Evolutionary conservation across 2,888 invertebrate species (phyloP).

Genomic region (Epicampocera succincta): DNA sequence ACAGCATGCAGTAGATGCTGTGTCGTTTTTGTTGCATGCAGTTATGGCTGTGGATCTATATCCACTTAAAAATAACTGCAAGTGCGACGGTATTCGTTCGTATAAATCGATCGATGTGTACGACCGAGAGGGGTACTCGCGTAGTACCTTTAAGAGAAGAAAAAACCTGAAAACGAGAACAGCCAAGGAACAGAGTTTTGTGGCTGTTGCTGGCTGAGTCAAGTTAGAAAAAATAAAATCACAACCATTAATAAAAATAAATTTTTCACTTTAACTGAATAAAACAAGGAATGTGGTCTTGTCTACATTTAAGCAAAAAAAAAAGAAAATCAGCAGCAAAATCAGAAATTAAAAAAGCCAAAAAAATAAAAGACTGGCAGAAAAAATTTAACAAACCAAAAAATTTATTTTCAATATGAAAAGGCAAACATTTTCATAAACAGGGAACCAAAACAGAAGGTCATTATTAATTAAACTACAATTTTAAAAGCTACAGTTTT

Average conservation of each 20-base stretch:
- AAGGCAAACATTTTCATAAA: neutral
- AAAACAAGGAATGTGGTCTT: slow-evolving; percentile 66
- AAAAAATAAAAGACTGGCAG: slow-evolving; percentile 23
- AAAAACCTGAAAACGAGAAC: slow-evolving; percentile 63
- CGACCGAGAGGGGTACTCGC: no score
- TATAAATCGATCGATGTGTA: neutral
- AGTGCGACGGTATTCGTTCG: slow-evolving; percentile 27
- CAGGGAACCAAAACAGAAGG: neutral
- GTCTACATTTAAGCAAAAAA: slow-evolving; percentile 57
- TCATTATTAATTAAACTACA: no score
- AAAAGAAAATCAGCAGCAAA: slow-evolving; percentile 26
- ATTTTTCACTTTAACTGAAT: slow-evolving; percentile 47
- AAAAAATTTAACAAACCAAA: slow-evolving; percentile 17
- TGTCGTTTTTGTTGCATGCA: neutral
- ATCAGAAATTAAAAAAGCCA: slow-evolving; percentile 20
- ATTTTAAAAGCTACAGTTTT: no score
- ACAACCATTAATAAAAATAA: slow-evolving; percentile 62
- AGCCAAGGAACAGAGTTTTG: slow-evolving; percentile 35
- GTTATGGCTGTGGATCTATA: slow-evolving; percentile 17
- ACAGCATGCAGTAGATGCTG: neutral
- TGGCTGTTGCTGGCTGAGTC: slow-evolving; percentile 3
- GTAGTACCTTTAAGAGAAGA: slow-evolving; percentile 31
- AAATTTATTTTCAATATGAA: slow-evolving; percentile 40
- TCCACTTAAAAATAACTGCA: slow-evolving; percentile 29
- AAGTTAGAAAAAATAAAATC: slow-evolving; percentile 52